Conservation (phyloP, 1,140 invertebrate genomes). For the Ostrea denselamellosa region DNA sequence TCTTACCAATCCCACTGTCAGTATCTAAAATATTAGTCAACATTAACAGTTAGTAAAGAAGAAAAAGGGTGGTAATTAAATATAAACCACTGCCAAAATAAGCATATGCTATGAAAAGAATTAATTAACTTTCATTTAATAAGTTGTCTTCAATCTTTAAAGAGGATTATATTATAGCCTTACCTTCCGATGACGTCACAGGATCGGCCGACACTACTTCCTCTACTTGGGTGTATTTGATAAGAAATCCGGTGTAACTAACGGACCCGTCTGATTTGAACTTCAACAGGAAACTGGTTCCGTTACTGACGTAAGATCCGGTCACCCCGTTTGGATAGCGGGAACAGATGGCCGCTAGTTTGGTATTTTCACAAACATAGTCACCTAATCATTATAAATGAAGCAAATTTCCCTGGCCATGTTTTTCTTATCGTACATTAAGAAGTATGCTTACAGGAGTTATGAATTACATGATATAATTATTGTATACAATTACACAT, state of each 20-base stretch:
- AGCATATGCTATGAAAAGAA: background rate
- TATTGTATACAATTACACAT: background rate
- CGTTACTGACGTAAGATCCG: slow-evolving; percentile 39
- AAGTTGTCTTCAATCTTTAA: background rate
- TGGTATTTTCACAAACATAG: slow-evolving; percentile 48
- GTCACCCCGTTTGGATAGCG: slow-evolving; percentile 46
- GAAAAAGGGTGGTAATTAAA: background rate
- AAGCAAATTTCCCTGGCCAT: too few relatives aligned
- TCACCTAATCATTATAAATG: background rate
- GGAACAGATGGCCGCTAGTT: slow-evolving; percentile 22
- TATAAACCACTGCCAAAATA: background rate
- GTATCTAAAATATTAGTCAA: slow-evolving; percentile 24
- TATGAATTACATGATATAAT: background rate
- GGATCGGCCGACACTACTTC: background rate
- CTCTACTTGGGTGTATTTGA: slow-evolving; percentile 39
- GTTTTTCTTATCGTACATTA: background rate
- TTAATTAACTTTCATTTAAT: background rate
- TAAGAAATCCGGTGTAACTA: slow-evolving; percentile 40
- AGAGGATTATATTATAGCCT: background rate
- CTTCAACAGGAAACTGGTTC: slow-evolving; percentile 46
- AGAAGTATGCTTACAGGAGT: background rate
- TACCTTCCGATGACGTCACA: slow-evolving; percentile 42
- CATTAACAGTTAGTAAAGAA: background rate
- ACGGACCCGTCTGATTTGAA: slow-evolving; percentile 43
- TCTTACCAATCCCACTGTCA: slow-evolving; percentile 7